Evolutionary conservation across 2,113 vertebrate genomes (phyloP), one percentile per base, ranked within the genome.

Genomic region (Erinaceus europaeus): DNA sequence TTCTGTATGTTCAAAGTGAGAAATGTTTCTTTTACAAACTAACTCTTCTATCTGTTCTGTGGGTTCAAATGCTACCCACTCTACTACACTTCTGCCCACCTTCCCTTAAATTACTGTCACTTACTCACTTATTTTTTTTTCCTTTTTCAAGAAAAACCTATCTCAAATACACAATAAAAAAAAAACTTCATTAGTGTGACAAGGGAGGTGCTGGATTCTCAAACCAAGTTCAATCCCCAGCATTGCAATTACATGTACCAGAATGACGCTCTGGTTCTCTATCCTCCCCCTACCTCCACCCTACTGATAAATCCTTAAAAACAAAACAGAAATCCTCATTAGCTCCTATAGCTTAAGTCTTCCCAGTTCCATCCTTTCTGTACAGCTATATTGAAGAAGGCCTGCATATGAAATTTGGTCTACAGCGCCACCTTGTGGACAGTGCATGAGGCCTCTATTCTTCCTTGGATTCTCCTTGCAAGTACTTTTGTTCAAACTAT

Each of bases 1-100:
- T 20, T 44, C 10, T 40, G 5, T 34, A 80, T 42, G 36, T 61
- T 65, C 34, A 77, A 80, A n/a, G n/a, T n/a, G n/a, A 86, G 38
- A 93, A 87, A 78, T 12, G 2, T 10, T 34, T 65, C 34, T 52
- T 89, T 79, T 42, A 73, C 6, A 88, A 86, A 79, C 27, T 46
- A 91, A 84, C 27, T 38, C 25, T 7, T 76, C 12, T 27, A 3
- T 59, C 6, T 25, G 4, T 65, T 75, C 76, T n/a, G 9, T 4
- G 29, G 34, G 62, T 75, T 23, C 3, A 76, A 25, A 8, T 2
- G 76, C 53, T 69, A 44, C 32, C 80, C 15, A 81, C 46, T 88
- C 17, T n/a, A n/a, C n/a, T n/a, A n/a, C 42, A 23, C 23, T 72
- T 79, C 44, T 76, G 3, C 15, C 15, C 11, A 59, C 32, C 34